These are phyloP conservation scores for Galago senegalensis DNA, from an alignment of 2,797 vertebrate species.

Conservation along the genomic window DNA sequence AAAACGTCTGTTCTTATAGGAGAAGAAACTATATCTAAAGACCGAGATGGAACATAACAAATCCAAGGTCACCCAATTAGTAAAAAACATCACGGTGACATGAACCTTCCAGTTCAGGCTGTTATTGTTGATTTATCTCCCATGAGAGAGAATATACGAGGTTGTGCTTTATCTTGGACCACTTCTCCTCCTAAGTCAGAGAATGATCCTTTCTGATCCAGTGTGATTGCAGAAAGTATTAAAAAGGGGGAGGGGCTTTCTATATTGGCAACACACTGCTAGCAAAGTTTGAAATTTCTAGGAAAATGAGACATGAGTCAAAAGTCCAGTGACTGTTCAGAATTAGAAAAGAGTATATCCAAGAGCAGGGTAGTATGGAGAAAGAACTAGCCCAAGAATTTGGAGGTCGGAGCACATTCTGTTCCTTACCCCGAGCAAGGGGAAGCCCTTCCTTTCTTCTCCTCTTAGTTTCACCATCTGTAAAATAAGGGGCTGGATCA, in stretches of 20 bases:
- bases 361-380: not conserved
- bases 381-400: too few species aligned
- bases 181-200: not conserved
- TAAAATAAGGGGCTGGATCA: not conserved
- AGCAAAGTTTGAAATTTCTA: not conserved
- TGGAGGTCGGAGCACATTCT: not conserved
- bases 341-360: not conserved
- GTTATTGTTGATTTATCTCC: not conserved
- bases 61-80: not conserved
- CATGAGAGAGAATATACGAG: not conserved
- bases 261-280: not conserved
- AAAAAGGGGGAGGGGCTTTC: not conserved
- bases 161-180: not conserved
- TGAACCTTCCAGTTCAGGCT: not conserved
- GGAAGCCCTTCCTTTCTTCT: not conserved
- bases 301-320: not conserved
- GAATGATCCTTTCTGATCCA: not conserved
- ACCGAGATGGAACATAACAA: not conserved
- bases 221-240: not conserved
- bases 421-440: not conserved
- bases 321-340: not conserved
- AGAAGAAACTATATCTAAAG: not conserved
- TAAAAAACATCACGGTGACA: not conserved
- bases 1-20: not conserved
- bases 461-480: not conserved